These are phyloP conservation scores for Enteromius radiatus DNA, from an alignment of 2,797 vertebrate genomes.

Conservation along the genomic window DNA sequence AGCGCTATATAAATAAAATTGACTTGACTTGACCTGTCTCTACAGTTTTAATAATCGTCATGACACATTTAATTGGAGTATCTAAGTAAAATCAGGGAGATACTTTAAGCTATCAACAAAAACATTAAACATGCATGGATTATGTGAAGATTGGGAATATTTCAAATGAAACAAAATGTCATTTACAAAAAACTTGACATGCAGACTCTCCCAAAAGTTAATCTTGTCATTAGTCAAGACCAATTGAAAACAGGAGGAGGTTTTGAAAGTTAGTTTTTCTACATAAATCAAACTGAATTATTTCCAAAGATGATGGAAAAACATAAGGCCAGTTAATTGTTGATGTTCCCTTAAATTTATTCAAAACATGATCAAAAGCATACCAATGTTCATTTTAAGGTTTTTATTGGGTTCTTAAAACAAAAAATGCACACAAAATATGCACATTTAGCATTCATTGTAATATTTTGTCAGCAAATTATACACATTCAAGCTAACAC, in stretches of 20 bases:
- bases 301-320: background rate
- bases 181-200: background rate
- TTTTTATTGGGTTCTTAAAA: slow-evolving; percentile 16
- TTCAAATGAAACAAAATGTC: background rate
- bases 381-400: background rate
- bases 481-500: background rate
- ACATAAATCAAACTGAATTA: background rate
- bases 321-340: background rate
- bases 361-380: background rate
- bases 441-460: background rate
- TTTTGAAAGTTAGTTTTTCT: background rate
- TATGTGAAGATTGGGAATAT: background rate
- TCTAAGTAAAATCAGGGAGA: background rate
- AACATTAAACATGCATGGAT: background rate
- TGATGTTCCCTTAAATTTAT: background rate
- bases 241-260: background rate
- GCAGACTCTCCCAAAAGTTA: background rate
- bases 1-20: too few relatives aligned
- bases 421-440: background rate
- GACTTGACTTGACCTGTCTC: too few relatives aligned
- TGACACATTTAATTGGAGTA: background rate
- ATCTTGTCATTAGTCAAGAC: background rate
- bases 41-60: background rate
- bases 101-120: background rate
- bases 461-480: background rate